phyloP scores from a whole-genome alignment of 2,113 vertebrate species.

The Heptranchias perlo region DNA sequence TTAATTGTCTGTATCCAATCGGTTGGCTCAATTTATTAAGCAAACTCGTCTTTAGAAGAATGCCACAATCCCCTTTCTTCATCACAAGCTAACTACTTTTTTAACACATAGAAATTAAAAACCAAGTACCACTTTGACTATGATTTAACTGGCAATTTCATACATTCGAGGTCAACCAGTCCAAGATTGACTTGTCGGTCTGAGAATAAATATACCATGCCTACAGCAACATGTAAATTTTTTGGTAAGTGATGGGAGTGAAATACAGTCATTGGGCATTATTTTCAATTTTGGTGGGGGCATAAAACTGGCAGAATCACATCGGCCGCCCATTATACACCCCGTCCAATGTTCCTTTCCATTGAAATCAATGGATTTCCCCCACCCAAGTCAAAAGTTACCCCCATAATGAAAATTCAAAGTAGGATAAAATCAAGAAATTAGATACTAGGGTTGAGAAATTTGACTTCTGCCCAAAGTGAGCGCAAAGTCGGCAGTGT shows the following conservation, averaged over 20 bases:
- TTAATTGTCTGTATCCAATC: slow-evolving; percentile 40
- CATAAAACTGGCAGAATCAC: not conserved
- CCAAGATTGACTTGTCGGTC: not conserved
- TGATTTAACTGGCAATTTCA: not conserved
- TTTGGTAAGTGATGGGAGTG: not conserved
- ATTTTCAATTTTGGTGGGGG: not conserved
- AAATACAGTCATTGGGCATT: not conserved
- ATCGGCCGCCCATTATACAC: not conserved
- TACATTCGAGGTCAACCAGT: not conserved
- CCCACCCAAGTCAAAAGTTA: too few species aligned
- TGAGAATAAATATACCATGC: not conserved
- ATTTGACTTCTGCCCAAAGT: too few species aligned
- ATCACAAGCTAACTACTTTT: not conserved
- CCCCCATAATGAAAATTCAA: too few species aligned
- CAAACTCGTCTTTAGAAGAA: slow-evolving; percentile 20
- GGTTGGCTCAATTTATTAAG: slow-evolving; percentile 36
- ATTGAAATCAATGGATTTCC: too few species aligned
- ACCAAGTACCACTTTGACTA: not conserved
- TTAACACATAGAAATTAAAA: not conserved
- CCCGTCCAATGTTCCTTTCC: too few species aligned
- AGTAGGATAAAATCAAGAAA: too few species aligned
- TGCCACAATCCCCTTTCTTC: not conserved
- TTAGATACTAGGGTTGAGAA: too few species aligned
- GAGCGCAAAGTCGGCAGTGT: not conserved
- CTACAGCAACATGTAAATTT: not conserved